Conservation (phyloP, 2,888 invertebrate genomes). For the Peribatodes rhomboidaria region DNA sequence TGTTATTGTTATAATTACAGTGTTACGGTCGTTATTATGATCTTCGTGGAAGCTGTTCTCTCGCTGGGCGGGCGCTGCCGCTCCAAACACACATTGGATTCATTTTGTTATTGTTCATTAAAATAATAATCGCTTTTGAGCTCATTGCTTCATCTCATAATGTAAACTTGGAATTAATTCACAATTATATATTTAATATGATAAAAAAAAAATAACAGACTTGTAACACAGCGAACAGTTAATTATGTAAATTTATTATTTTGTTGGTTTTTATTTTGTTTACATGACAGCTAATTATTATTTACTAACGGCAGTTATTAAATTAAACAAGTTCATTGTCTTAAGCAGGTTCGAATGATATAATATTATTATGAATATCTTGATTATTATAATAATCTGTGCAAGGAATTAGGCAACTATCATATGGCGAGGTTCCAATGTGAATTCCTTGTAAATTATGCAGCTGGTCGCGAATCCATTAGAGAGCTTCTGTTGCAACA, state of each 20-base stretch:
- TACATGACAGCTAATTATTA: too few relatives aligned
- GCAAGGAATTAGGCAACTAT: not conserved
- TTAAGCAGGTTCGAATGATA: not conserved
- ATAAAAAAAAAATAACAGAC: too few relatives aligned
- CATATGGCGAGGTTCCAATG: not conserved
- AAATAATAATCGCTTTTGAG: not conserved
- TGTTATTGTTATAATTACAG: constrained; percentile 7
- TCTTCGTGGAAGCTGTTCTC: constrained; percentile 18
- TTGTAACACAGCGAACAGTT: too few relatives aligned
- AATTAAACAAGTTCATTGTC: too few relatives aligned
- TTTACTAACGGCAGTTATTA: too few relatives aligned
- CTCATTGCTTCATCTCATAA: constrained; percentile 8
- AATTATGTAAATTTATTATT: too few relatives aligned
- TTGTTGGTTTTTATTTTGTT: too few relatives aligned
- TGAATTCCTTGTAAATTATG: constrained; percentile 17
- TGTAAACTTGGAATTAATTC: not conserved
- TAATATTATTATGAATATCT: not conserved
- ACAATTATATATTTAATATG: too few relatives aligned
- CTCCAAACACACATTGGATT: not conserved
- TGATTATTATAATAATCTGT: not conserved
- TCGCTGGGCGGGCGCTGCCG: constrained; percentile 12
- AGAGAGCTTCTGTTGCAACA: constrained; percentile 20
- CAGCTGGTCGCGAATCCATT: constrained; percentile 22
- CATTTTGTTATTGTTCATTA: constrained; percentile 15
- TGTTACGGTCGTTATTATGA: constrained; percentile 8